Evolutionary conservation across 1,140 invertebrate species (phyloP).

Genomic region (Drosophila pallidifrons): DNA sequence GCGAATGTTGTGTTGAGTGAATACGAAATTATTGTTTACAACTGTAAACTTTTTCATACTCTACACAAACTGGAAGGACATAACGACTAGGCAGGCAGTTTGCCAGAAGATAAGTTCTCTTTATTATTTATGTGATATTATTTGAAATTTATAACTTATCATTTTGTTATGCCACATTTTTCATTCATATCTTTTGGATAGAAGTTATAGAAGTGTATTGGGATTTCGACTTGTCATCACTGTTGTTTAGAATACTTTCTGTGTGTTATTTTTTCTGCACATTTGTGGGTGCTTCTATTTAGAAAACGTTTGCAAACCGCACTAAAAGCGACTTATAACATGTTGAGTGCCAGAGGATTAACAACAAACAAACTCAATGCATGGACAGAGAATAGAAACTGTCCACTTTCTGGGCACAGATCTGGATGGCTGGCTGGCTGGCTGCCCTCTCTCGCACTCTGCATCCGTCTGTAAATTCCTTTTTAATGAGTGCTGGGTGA

Average conservation of each 20-base stretch:
- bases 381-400: constrained; percentile 36
- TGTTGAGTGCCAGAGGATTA: constrained; percentile 84
- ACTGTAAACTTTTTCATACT: constrained; percentile 79
- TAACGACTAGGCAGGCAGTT: neutral
- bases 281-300: constrained; percentile 50
- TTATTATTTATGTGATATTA: neutral
- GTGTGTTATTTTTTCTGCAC: constrained; percentile 19
- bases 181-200: too few relatives aligned
- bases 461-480: constrained; percentile 72
- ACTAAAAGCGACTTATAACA: constrained; percentile 84
- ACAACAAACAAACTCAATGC: constrained; percentile 63
- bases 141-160: neutral
- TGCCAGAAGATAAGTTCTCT: too few relatives aligned
- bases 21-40: constrained; percentile 84
- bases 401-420: constrained; percentile 20
- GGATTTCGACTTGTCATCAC: neutral
- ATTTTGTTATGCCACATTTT: too few relatives aligned
- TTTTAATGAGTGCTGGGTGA: constrained; percentile 75
- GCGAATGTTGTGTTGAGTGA: constrained; percentile 73
- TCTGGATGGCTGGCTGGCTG: neutral
- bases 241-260: constrained; percentile 25
- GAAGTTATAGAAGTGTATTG: constrained; percentile 5
- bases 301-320: constrained; percentile 78
- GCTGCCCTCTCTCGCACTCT: neutral
- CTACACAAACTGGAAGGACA: neutral